Percentiles rank a stretch among this genome's conserved stretches.
phyloP scores from a whole-genome alignment of 2,888 invertebrate species.

The Dicranocentrus wangi region DNA sequence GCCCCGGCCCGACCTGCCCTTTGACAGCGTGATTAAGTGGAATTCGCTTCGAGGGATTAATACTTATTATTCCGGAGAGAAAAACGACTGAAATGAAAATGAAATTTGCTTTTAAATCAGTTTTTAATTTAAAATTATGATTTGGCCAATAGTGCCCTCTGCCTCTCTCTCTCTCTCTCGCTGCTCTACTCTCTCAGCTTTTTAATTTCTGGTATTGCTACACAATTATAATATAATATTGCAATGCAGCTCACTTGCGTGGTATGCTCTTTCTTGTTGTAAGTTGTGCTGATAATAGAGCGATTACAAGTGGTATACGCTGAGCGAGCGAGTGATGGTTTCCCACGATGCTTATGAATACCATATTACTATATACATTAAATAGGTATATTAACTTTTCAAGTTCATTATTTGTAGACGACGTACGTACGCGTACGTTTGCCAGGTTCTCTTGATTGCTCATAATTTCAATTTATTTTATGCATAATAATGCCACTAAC shows the following conservation, averaged over 20 bases:
- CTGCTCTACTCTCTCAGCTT: too few relatives aligned
- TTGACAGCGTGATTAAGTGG: slow-evolving; percentile 65
- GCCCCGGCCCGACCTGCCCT: slow-evolving; percentile 42
- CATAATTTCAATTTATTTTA: slow-evolving; percentile 57
- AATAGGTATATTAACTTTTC: slow-evolving; percentile 49
- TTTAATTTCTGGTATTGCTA: slow-evolving; percentile 11
- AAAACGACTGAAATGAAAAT: slow-evolving; percentile 43
- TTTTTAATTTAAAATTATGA: slow-evolving; percentile 66
- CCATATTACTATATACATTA: too few relatives aligned
- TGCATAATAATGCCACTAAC: slow-evolving; percentile 51
- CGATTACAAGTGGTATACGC: not conserved
- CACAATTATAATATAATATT: not conserved
- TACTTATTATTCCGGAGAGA: slow-evolving; percentile 43
- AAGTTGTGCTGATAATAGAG: not conserved
- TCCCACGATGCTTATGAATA: slow-evolving; percentile 50
- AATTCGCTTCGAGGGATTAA: slow-evolving; percentile 60
- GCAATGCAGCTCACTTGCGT: not conserved
- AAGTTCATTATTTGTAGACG: slow-evolving; percentile 50
- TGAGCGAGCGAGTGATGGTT: slow-evolving; percentile 13
- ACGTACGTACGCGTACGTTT: too few relatives aligned
- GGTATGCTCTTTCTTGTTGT: not conserved
- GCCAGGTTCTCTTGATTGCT: slow-evolving; percentile 31
- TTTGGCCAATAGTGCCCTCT: slow-evolving; percentile 44
- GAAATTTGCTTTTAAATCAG: slow-evolving; percentile 66
- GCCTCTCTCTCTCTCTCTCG: too few relatives aligned